Evolutionary conservation across 2,797 vertebrate species (phyloP).

Genomic region (Enteromius mattozi): DNA sequence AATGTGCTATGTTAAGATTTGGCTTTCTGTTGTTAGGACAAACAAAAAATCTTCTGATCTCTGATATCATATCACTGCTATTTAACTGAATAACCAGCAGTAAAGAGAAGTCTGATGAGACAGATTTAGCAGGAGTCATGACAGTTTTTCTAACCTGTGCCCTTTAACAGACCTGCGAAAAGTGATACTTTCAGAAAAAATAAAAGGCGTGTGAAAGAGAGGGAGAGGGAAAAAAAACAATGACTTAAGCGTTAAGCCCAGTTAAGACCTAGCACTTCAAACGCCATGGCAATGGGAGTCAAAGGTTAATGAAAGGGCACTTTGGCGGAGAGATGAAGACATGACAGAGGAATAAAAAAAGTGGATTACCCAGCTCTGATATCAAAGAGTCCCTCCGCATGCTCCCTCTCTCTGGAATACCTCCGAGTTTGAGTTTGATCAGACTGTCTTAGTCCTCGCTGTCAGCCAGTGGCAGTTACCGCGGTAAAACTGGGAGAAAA

Average conservation of each 20-base stretch:
- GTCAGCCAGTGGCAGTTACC: slow-evolving; percentile 12
- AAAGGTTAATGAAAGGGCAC: slow-evolving; percentile 82
- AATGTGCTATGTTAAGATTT: neutral
- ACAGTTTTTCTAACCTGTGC: slow-evolving; percentile 54
- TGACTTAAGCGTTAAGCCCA: slow-evolving; percentile 75
- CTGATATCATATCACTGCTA: too few species aligned
- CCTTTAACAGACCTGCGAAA: slow-evolving; percentile 78
- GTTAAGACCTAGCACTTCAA: slow-evolving; percentile 81
- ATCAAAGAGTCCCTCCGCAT: slow-evolving; percentile 59
- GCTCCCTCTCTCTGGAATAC: slow-evolving; percentile 20
- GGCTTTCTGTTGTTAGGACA: neutral
- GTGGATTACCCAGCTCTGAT: slow-evolving; percentile 64
- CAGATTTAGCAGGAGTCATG: slow-evolving; percentile 44
- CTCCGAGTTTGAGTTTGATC: slow-evolving; percentile 10
- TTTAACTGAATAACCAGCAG: neutral
- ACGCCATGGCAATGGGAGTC: slow-evolving; percentile 76
- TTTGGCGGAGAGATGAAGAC: slow-evolving; percentile 63
- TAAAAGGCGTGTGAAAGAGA: neutral
- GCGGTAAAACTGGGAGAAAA: slow-evolving; percentile 13
- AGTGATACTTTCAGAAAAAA: slow-evolving; percentile 61
- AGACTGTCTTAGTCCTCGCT: slow-evolving; percentile 26
- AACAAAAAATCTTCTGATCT: neutral
- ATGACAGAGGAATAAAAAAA: slow-evolving; percentile 58
- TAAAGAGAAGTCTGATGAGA: neutral
- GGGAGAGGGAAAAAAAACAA: slow-evolving; percentile 45